Evolutionary conservation across 1,140 invertebrate genomes (phyloP), one percentile per base, ranked within the genome.

Genomic region (Tribolium castaneum): DNA sequence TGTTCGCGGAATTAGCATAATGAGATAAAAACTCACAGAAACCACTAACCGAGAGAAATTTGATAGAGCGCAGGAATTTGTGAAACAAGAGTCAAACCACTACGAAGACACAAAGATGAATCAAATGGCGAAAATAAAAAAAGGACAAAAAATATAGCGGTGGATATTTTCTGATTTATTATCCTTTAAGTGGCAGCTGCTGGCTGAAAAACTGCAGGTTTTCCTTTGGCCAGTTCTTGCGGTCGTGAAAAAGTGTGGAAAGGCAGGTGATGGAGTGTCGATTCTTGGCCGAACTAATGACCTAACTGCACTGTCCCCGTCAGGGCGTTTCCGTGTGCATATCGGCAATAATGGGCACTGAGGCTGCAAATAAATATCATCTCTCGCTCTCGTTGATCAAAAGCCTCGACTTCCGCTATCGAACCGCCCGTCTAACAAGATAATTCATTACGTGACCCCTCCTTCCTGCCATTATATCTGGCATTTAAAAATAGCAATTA

Each of bases 401-500:
- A 66, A 66, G 59, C n/a, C 59, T 35, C 25, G 59, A 59, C 59
- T 66, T 66, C 59, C 71, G 71, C 52, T 56, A 73, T 73, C 52
- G 52, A 73, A 73, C 52, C 71, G 25, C 71, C 25, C 12, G 50
- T 73, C 50, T 73, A 73, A 73, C 71, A 54, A 73, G 71, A 73
- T 73, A 73, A 73, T 73, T 52, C 71, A 73, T 73, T 73, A 73
- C 75, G 59, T 66, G 59, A 66, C 59, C 75, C 49, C 62, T 51
- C 59, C 59, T 76, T 76, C 22, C 54, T 70, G 75, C 75, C 45
- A 76, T 76, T 76, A 76, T 52, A 78, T 78, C 70, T 78, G 76
- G 76, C 76, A 78, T 73, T 77, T 78, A 78, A 78, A 73, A 78
- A 78, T 78, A 45, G 50, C 70, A 73, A 72, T 77, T 72, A 72